Conservation (phyloP, 2,113 vertebrate genomes). For the Trinectes maculatus region DNA sequence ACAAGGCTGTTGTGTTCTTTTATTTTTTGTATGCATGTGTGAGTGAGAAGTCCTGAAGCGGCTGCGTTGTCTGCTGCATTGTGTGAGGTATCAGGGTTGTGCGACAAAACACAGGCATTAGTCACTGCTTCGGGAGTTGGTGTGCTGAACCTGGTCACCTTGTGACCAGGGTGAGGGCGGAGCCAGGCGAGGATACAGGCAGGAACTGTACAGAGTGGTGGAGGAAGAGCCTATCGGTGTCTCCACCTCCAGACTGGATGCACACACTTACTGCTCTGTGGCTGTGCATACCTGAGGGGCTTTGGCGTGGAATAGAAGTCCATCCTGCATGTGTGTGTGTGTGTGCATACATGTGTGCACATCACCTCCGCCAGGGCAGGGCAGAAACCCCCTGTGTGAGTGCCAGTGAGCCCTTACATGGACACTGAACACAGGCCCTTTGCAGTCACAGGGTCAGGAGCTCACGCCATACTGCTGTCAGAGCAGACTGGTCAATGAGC, state of each 20-base stretch:
- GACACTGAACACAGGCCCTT: slow-evolving; percentile 76
- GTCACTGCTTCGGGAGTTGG: slow-evolving; percentile 5
- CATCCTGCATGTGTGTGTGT: slow-evolving; percentile 11
- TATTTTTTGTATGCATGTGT: neutral
- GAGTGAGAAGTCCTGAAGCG: neutral
- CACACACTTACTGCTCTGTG: slow-evolving; percentile 68
- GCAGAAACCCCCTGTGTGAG: slow-evolving; percentile 60
- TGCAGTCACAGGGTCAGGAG: slow-evolving; percentile 75
- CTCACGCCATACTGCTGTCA: slow-evolving; percentile 77
- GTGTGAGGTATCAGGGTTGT: neutral
- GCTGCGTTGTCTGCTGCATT: neutral
- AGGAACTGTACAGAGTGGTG: slow-evolving; percentile 39
- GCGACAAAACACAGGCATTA: slow-evolving; percentile 29
- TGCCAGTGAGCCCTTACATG: slow-evolving; percentile 76
- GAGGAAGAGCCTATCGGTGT: slow-evolving; percentile 49
- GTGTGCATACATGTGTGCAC: slow-evolving; percentile 21
- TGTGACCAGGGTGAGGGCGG: slow-evolving; percentile 38
- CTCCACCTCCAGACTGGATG: slow-evolving; percentile 59
- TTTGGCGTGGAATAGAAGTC: slow-evolving; percentile 42
- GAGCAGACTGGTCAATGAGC: slow-evolving; percentile 75
- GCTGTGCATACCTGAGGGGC: slow-evolving; percentile 62
- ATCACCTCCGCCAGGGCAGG: slow-evolving; percentile 62
- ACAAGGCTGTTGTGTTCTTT: slow-evolving; percentile 1
- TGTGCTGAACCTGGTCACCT: slow-evolving; percentile 56
- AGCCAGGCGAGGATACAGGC: slow-evolving; percentile 39